A percentile compares a stretch with the other conserved stretches of the same genome.
Conservation (phyloP, 2,113 vertebrate genomes). For the Trinectes maculatus region DNA sequence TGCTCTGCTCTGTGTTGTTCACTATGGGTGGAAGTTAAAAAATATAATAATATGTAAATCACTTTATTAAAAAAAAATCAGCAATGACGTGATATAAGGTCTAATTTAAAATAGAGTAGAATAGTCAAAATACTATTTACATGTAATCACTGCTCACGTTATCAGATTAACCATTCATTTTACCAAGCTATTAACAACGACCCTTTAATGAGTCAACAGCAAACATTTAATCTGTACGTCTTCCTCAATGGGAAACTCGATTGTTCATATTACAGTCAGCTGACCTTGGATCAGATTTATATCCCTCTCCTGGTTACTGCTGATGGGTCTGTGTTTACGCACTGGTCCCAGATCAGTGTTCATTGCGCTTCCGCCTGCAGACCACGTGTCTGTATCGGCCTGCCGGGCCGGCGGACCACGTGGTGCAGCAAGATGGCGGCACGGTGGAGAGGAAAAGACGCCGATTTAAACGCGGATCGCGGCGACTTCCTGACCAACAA, state of each 20-base stretch:
- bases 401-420: conserved; percentile 65
- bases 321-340: accelerated
- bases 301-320: accelerated
- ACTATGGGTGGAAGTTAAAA: not conserved
- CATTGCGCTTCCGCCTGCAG: not conserved
- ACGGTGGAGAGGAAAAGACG: conserved; percentile 68
- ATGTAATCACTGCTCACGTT: no score
- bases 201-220: not conserved
- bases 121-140: no score
- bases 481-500: conserved; percentile 32
- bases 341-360: conserved; percentile 52
- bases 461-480: conserved; percentile 67
- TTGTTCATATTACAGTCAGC: accelerated
- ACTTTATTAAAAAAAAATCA: no score
- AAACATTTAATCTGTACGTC: not conserved
- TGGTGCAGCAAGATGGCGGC: conserved; percentile 82
- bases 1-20: not conserved
- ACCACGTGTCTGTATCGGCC: conserved; percentile 70
- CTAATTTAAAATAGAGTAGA: no score
- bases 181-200: no score
- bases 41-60: no score
- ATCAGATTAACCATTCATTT: no score
- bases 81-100: no score
- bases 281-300: conserved; percentile 28
- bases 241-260: not conserved